Conservation (phyloP, 2,113 vertebrate species). For the Arizona elegans region DNA sequence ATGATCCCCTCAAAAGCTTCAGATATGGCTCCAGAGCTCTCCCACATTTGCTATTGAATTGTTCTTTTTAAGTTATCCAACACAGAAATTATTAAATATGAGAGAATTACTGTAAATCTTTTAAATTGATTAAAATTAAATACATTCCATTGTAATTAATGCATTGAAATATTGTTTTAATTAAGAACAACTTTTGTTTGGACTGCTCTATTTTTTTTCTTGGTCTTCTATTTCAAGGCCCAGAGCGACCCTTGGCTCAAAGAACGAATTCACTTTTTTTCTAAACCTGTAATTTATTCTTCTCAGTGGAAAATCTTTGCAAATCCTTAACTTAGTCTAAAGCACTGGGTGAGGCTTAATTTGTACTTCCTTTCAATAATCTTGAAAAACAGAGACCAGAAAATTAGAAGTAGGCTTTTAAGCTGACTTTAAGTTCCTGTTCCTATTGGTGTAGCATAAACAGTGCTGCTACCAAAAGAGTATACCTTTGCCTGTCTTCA, state of each 20-base stretch:
- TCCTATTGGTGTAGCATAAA: too few species aligned
- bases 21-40: background rate
- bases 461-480: too few species aligned
- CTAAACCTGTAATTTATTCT: background rate
- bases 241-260: background rate
- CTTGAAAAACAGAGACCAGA: background rate
- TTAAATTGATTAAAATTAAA: background rate
- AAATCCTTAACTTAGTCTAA: background rate
- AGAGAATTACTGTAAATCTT: background rate
- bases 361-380: too few species aligned
- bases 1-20: background rate
- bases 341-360: background rate
- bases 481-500: background rate
- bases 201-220: background rate
- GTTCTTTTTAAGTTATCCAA: background rate
- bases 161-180: background rate
- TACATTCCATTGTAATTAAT: background rate
- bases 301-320: background rate
- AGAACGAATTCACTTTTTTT: background rate
- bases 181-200: background rate
- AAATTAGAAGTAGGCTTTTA: background rate
- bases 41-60: background rate
- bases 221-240: background rate
- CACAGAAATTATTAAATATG: background rate
- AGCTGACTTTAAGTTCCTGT: background rate